Conservation (phyloP, 2,888 invertebrate genomes). For the Agrochola lychnidis region DNA sequence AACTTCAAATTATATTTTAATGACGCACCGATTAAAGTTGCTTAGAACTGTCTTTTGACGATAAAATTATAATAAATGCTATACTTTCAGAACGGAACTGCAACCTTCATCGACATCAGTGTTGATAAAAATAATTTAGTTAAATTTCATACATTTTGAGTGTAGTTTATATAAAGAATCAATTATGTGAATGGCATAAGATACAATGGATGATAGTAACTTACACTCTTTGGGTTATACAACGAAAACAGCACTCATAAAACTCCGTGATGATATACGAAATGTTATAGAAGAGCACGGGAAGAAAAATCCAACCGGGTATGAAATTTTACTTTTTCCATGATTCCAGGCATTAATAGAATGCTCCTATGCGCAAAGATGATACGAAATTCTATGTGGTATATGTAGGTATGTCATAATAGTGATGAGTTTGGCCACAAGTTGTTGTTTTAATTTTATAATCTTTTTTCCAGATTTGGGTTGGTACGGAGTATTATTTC, state of each 20-base stretch:
- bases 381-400: neutral
- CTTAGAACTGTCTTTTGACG: neutral
- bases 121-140: slow-evolving; percentile 58
- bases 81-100: slow-evolving; percentile 49
- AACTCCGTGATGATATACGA: slow-evolving; percentile 93
- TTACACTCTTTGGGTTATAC: slow-evolving; percentile 90
- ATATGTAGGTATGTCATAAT: neutral
- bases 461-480: slow-evolving; percentile 73
- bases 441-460: slow-evolving; percentile 21
- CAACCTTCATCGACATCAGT: slow-evolving; percentile 28
- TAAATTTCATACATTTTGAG: slow-evolving; percentile 22
- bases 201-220: slow-evolving; percentile 81
- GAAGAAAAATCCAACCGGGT: slow-evolving; percentile 88
- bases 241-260: slow-evolving; percentile 93
- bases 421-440: neutral
- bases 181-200: slow-evolving; percentile 67
- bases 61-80: slow-evolving; percentile 30
- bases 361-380: neutral
- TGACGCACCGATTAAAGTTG: neutral
- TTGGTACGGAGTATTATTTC: slow-evolving; percentile 84
- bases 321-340: slow-evolving; percentile 40
- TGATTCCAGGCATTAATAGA: slow-evolving; percentile 1
- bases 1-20: neutral
- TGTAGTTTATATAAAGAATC: slow-evolving; percentile 19
- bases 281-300: slow-evolving; percentile 92